Evolutionary conservation across 2,888 invertebrate species (phyloP).

Genomic region (Acanthosepion pharaonis): DNA sequence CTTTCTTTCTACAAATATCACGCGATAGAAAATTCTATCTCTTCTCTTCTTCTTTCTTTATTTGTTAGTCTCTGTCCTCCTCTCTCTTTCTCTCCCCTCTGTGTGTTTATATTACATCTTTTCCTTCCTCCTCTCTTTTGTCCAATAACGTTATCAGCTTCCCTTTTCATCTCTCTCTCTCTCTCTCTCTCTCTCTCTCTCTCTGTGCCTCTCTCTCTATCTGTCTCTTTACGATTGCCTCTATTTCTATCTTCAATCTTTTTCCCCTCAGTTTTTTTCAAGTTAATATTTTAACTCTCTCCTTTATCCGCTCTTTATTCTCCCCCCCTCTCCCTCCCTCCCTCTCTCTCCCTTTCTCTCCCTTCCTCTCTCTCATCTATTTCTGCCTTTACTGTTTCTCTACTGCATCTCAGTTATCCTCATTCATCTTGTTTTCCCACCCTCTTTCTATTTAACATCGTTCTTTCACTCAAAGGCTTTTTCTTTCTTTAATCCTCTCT

Average conservation of each 20-base stretch:
- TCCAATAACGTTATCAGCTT: background rate
- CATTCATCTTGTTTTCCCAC: no score
- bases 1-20: background rate
- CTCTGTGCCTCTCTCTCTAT: constrained; percentile 48
- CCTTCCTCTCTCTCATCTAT: no score
- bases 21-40: no score
- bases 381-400: no score
- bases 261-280: background rate
- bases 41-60: no score
- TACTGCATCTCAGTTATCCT: no score
- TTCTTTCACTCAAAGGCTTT: background rate
- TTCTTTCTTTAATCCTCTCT: background rate
- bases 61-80: background rate
- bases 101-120: no score
- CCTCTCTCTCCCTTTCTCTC: constrained; percentile 34
- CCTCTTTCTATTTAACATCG: background rate
- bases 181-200: constrained; percentile 48
- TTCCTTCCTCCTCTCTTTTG: no score
- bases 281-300: background rate
- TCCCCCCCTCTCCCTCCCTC: background rate
- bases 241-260: background rate
- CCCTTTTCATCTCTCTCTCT: constrained; percentile 34
- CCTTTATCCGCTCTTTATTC: background rate
- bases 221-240: background rate
- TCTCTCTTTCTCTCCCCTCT: background rate